These are phyloP conservation scores for Uria aalge DNA, from an alignment of 2,113 vertebrate genomes.

Conservation along the genomic window DNA sequence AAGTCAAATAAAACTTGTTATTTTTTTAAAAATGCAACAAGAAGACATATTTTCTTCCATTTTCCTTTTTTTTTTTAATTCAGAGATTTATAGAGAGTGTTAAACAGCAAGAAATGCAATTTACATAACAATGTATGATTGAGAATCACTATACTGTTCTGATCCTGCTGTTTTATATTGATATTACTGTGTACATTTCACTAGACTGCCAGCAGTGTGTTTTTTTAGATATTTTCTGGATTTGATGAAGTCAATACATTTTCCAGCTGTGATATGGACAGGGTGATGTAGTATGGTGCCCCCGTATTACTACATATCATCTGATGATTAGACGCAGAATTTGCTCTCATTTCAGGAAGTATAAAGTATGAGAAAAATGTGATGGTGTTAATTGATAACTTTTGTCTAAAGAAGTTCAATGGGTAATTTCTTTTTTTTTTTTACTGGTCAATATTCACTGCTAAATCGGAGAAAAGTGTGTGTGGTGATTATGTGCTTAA, in stretches of 20 bases:
- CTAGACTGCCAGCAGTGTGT: neutral
- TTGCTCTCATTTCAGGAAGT: neutral
- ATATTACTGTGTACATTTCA: constrained; percentile 8
- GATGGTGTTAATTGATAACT: neutral
- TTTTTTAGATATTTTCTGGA: neutral
- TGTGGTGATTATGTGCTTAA: neutral
- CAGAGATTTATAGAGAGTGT: neutral
- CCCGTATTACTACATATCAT: neutral
- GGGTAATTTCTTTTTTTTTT: neutral
- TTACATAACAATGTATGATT: constrained; percentile 16
- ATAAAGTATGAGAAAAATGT: neutral
- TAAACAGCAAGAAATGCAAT: constrained; percentile 29
- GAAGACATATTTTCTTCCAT: neutral
- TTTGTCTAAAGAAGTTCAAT: neutral
- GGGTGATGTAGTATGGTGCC: accelerated
- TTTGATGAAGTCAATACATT: constrained; percentile 13
- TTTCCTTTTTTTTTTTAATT: neutral
- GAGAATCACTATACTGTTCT: neutral
- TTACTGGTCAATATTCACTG: neutral
- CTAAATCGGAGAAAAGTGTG: neutral
- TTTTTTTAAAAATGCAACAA: neutral
- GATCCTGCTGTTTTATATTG: constrained; percentile 37
- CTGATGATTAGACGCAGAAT: neutral
- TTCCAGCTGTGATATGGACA: neutral
- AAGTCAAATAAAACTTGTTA: neutral